phyloP scores from a whole-genome alignment of 2,888 invertebrate species.

The Troides aeacus region DNA sequence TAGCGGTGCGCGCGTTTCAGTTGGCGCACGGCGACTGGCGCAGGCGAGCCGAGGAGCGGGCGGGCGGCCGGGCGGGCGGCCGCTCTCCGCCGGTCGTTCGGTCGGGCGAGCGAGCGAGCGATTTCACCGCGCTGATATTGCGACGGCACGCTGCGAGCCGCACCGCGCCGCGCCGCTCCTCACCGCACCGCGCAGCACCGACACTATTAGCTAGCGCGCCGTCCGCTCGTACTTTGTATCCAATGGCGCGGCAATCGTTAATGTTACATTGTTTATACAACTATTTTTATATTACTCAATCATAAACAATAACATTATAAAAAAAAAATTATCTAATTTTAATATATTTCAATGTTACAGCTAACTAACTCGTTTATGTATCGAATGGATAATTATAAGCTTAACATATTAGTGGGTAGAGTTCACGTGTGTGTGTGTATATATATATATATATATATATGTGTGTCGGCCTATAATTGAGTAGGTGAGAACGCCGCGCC shows the following conservation, averaged over 20 bases:
- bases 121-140: conserved; percentile 79
- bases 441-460: neutral
- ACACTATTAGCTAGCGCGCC: conserved; percentile 36
- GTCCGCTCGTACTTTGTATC: conserved; percentile 48
- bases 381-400: neutral
- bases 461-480: conserved; percentile 18
- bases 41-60: conserved; percentile 76
- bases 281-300: conserved; percentile 14
- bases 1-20: conserved; percentile 79
- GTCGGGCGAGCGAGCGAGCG: conserved; percentile 46
- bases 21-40: conserved; percentile 80
- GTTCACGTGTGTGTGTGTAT: conserved; percentile 1
- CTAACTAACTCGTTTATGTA: no score
- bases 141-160: conserved; percentile 60
- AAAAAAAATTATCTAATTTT: no score
- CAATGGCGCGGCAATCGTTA: conserved; percentile 29
- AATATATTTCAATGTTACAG: no score
- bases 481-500: conserved; percentile 32
- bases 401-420: conserved; percentile 21
- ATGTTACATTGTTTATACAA: conserved; percentile 16
- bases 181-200: conserved; percentile 16
- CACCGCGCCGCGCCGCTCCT: conserved; percentile 8
- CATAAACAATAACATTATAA: conserved; percentile 11
- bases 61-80: conserved; percentile 46
- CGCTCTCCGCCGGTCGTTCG: no score